phyloP scores from a whole-genome alignment of 2,888 invertebrate genomes.

The Andrena bicolor region DNA sequence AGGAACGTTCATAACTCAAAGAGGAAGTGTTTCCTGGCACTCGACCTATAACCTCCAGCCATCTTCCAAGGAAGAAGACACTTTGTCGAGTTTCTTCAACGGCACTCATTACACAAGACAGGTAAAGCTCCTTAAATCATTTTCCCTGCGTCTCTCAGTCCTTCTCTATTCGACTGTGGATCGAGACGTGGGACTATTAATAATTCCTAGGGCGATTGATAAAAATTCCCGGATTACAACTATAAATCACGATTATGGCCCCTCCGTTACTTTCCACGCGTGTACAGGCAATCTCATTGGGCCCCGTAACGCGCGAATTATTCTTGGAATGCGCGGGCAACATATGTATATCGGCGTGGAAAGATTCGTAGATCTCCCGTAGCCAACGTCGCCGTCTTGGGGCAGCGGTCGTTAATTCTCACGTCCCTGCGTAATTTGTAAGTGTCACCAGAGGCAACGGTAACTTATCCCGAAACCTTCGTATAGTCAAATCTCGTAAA shows the following conservation, averaged over 20 bases:
- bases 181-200: background rate
- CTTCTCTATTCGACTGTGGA: background rate
- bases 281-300: constrained; percentile 9
- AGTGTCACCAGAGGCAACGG: constrained; percentile 57
- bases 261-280: background rate
- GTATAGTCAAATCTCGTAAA: constrained; percentile 24
- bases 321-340: constrained; percentile 43
- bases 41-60: too few species aligned
- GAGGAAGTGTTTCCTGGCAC: too few species aligned
- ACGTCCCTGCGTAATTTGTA: constrained; percentile 60
- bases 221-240: constrained; percentile 1
- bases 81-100: background rate
- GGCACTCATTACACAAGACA: background rate
- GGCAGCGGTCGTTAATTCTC: constrained; percentile 58
- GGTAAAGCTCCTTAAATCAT: background rate
- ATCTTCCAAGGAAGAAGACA: background rate
- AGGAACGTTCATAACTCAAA: too few species aligned
- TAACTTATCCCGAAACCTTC: constrained; percentile 54
- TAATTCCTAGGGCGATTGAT: constrained; percentile 3
- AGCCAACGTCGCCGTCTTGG: constrained; percentile 26
- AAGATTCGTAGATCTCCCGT: constrained; percentile 50
- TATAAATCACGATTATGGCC: constrained; percentile 16
- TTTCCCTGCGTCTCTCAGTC: background rate
- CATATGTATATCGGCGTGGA: constrained; percentile 38
- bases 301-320: constrained; percentile 28